Evolutionary conservation across 2,113 vertebrate species (phyloP).

Genomic region (Pampusana beccarii): DNA sequence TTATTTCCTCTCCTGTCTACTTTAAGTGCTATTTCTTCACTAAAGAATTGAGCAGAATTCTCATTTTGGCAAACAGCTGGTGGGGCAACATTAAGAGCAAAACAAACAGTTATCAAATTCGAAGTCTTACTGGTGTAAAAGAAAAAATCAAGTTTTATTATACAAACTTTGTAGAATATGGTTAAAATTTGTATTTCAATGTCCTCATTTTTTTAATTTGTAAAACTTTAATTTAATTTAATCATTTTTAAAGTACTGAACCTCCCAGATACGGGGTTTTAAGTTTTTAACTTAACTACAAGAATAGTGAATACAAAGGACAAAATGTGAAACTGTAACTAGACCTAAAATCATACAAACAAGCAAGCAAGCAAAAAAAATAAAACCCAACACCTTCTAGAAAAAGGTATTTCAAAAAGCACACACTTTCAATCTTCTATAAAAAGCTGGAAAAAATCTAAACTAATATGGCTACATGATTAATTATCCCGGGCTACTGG

Average conservation of each 20-base stretch:
- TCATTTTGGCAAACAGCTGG: not conserved
- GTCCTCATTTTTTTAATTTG: not conserved
- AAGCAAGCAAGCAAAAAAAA: not conserved
- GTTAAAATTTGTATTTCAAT: not conserved
- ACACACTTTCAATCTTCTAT: not conserved
- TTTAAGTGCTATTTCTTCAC: not conserved
- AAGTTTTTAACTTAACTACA: not conserved
- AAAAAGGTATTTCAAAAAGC: not conserved
- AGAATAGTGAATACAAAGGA: not conserved
- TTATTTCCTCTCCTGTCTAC: not conserved
- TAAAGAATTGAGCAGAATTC: not conserved
- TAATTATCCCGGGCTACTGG: not conserved
- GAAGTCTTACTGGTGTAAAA: not conserved
- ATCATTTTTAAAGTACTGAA: not conserved
- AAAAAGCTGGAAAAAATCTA: not conserved
- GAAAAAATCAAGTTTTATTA: not conserved
- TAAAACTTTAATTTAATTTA: not conserved
- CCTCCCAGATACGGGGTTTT: fast-evolving
- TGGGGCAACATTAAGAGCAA: not conserved
- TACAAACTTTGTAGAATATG: not conserved
- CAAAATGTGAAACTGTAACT: not conserved
- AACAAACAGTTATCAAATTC: not conserved
- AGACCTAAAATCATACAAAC: not conserved
- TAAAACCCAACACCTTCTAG: not conserved
- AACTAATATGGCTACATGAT: not conserved